Evolutionary conservation across 2,888 invertebrate species (phyloP).

Genomic region (Silvanus unidentatus): DNA sequence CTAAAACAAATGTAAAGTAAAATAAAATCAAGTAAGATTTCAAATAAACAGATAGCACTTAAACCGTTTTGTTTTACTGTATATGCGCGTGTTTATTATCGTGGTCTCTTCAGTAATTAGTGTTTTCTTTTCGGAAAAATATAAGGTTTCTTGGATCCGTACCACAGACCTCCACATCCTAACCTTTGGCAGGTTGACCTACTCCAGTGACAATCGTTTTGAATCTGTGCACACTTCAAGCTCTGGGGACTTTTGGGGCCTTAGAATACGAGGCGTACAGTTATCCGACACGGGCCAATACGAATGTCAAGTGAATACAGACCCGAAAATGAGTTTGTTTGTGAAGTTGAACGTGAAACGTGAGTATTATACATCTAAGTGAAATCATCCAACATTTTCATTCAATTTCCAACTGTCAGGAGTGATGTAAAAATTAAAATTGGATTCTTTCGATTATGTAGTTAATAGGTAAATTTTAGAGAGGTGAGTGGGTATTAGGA

Average conservation of each 20-base stretch:
- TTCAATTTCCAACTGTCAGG: too few species aligned
- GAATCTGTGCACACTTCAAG: constrained; percentile 50
- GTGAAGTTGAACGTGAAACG: constrained; percentile 60
- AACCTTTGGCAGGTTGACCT: constrained; percentile 58
- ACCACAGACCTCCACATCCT: constrained; percentile 65
- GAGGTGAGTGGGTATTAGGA: not conserved
- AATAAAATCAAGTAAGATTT: too few species aligned
- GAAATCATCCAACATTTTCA: too few species aligned
- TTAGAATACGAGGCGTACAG: constrained; percentile 56
- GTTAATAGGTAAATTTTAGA: not conserved
- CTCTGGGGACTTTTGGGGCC: constrained; percentile 52
- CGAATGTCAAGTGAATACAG: constrained; percentile 71
- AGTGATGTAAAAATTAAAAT: too few species aligned
- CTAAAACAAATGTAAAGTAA: too few species aligned
- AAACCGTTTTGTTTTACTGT: too few species aligned
- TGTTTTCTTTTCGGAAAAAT: too few species aligned
- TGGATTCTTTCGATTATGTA: not conserved
- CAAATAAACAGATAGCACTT: too few species aligned
- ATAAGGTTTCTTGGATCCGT: constrained; percentile 71
- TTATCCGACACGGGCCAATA: constrained; percentile 60
- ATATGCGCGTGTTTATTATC: too few species aligned
- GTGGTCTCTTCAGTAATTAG: too few species aligned
- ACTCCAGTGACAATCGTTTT: constrained; percentile 64
- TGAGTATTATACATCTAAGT: too few species aligned
- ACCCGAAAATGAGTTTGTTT: constrained; percentile 66